Conservation (phyloP, 2,888 invertebrate genomes). For the Ennomos erosarius region DNA sequence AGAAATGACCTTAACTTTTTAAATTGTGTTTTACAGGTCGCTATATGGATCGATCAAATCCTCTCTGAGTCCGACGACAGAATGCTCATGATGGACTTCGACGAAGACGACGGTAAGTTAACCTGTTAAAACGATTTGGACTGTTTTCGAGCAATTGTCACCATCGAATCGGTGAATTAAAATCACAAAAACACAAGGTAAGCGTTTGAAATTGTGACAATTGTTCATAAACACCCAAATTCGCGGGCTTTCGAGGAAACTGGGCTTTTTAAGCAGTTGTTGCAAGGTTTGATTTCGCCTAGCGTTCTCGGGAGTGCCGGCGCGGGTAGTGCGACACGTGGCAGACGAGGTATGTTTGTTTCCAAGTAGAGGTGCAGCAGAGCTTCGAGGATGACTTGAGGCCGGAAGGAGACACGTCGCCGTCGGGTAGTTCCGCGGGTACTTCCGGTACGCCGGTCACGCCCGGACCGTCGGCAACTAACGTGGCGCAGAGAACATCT, state of each 20-base stretch:
- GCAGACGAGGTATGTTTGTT: conserved; percentile 27
- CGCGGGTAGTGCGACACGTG: no score
- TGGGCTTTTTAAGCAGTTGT: conserved; percentile 59
- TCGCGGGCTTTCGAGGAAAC: conserved; percentile 31
- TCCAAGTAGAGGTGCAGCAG: conserved; percentile 68
- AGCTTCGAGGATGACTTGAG: conserved; percentile 46
- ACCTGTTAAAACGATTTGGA: neutral
- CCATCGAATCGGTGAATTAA: conserved; percentile 21
- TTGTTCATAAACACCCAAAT: conserved; percentile 52
- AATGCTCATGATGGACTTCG: conserved; percentile 82
- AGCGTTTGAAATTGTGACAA: conserved; percentile 65
- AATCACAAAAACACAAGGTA: conserved; percentile 48
- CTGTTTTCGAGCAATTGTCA: conserved; percentile 56
- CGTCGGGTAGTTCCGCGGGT: neutral
- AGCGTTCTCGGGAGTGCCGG: conserved; percentile 50
- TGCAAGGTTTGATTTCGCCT: conserved; percentile 48
- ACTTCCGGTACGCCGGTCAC: no score
- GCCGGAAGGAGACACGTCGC: conserved; percentile 23
- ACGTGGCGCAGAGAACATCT: no score
- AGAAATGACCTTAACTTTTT: neutral
- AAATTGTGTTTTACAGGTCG: conserved; percentile 55
- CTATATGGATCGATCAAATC: conserved; percentile 79
- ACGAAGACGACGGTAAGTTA: conserved; percentile 75
- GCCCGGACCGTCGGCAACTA: no score
- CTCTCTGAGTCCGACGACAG: conserved; percentile 74